Evolutionary conservation across 2,797 vertebrate species (phyloP).

Genomic region (Babyrousa celebensis): DNA sequence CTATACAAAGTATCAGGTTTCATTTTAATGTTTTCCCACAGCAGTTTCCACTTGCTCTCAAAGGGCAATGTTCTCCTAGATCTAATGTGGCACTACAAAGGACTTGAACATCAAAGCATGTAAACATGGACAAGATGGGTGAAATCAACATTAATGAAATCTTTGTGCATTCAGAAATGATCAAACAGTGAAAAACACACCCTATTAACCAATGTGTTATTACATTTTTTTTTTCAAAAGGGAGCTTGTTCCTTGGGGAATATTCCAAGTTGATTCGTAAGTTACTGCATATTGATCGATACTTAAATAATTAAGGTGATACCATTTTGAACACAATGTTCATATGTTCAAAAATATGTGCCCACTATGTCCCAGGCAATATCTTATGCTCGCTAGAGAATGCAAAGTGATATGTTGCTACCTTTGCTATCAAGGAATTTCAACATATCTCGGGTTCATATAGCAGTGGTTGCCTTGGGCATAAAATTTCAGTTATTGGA

Average conservation of each 20-base stretch:
- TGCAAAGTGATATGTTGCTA: background rate
- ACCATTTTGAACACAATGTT: conserved; percentile 51
- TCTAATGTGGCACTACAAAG: conserved; percentile 81
- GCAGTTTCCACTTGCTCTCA: conserved; percentile 74
- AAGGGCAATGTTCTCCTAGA: conserved; percentile 75
- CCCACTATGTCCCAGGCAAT: background rate
- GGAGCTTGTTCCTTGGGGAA: conserved; percentile 72
- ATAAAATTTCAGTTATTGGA: background rate
- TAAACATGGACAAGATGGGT: conserved; percentile 80
- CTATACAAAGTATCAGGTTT: conserved; percentile 29
- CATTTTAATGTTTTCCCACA: conserved; percentile 76
- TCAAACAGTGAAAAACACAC: conserved; percentile 84
- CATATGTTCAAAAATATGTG: conserved; percentile 33
- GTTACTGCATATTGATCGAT: conserved; percentile 76
- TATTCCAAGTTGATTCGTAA: conserved; percentile 71
- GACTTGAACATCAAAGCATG: conserved; percentile 80
- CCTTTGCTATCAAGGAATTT: background rate
- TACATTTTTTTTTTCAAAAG: conserved; percentile 75
- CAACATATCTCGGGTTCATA: background rate
- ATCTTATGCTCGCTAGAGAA: background rate
- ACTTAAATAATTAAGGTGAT: conserved; percentile 73
- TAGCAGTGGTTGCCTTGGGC: background rate
- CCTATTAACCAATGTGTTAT: conserved; percentile 82
- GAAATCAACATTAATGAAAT: conserved; percentile 84
- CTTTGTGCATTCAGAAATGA: conserved; percentile 83